A percentile compares a stretch with the other conserved stretches of the same genome.
Conservation (phyloP, 1,140 invertebrate genomes). For the Ganaspis sp. region DNA sequence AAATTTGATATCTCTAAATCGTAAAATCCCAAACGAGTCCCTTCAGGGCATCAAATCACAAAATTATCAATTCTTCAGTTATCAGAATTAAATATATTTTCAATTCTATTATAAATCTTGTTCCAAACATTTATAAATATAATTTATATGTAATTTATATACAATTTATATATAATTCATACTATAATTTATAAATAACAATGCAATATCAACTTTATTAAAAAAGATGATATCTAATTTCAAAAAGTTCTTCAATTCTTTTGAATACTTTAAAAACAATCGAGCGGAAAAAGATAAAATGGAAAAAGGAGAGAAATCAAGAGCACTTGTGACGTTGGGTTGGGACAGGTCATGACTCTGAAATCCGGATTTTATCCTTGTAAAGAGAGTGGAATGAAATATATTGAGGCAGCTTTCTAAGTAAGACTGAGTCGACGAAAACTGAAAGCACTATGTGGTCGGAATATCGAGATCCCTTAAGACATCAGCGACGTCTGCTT, state of each 20-base stretch:
- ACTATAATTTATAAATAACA: too few relatives aligned
- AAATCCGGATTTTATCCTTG: neutral
- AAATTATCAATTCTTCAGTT: neutral
- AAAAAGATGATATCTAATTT: too few relatives aligned
- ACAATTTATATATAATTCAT: too few relatives aligned
- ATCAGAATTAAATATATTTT: neutral
- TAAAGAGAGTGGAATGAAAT: neutral
- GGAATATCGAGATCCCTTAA: slow-evolving; percentile 7
- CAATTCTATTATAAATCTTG: too few relatives aligned
- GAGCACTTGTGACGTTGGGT: neutral
- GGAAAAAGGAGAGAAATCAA: neutral
- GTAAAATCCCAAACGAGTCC: neutral
- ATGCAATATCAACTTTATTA: too few relatives aligned
- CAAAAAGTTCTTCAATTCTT: too few relatives aligned
- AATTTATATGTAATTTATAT: too few relatives aligned
- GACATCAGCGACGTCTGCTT: slow-evolving; percentile 7
- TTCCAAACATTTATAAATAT: too few relatives aligned
- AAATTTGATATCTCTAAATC: neutral
- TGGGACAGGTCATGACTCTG: neutral
- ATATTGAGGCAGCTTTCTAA: neutral
- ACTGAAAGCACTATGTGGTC: slow-evolving; percentile 18
- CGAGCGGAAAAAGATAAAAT: neutral
- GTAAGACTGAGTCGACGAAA: slow-evolving; percentile 24
- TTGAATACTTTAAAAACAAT: neutral
- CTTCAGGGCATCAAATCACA: neutral